phyloP scores from a whole-genome alignment of 2,888 invertebrate genomes.

The Lithophane ornitopus region DNA sequence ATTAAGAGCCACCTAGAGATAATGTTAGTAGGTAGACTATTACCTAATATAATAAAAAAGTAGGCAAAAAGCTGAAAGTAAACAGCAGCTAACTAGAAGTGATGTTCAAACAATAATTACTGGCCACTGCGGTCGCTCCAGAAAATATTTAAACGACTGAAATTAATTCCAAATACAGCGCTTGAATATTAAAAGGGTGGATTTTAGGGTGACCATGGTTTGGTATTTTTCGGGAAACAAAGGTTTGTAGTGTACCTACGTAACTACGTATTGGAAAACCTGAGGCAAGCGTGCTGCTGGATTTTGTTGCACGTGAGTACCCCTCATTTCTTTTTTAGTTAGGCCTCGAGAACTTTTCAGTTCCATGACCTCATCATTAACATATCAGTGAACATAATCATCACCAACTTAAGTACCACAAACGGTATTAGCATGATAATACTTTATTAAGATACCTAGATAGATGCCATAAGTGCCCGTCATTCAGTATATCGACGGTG shows the following conservation, averaged over 20 bases:
- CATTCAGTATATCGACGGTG: too few species aligned
- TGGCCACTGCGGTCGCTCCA: conserved; percentile 66
- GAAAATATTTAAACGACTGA: conserved; percentile 83
- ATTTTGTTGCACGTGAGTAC: background rate
- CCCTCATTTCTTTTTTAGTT: background rate
- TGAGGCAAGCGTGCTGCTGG: background rate
- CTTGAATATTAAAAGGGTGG: conserved; percentile 84
- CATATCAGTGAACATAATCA: background rate
- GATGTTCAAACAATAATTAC: conserved; percentile 83
- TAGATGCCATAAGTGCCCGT: too few species aligned
- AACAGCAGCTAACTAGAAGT: conserved; percentile 69
- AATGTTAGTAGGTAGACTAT: background rate
- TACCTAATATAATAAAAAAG: conserved; percentile 31
- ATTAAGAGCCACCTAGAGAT: too few species aligned
- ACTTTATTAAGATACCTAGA: too few species aligned
- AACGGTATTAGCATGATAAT: too few species aligned
- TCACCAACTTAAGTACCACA: too few species aligned
- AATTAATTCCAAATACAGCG: conserved; percentile 85
- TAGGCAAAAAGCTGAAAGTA: conserved; percentile 56
- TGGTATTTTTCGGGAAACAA: background rate
- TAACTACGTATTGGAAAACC: background rate
- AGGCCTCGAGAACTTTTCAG: background rate
- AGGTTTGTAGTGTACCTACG: background rate
- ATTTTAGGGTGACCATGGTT: conserved; percentile 71
- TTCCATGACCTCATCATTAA: background rate